phyloP scores from a whole-genome alignment of 2,888 invertebrate species.

The Galeruca laticollis region DNA sequence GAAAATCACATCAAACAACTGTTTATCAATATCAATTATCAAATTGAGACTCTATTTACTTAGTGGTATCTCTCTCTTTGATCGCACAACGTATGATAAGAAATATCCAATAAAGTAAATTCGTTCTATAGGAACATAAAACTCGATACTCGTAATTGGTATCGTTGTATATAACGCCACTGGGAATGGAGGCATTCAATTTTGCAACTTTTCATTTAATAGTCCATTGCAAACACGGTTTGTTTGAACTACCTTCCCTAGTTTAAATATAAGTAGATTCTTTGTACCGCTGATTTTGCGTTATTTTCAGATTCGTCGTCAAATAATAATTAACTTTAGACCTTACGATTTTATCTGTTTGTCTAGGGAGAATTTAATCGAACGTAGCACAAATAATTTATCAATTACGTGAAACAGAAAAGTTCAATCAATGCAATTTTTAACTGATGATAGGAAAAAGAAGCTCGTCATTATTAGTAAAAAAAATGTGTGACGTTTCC shows the following conservation, averaged over 20 bases:
- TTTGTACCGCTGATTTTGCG: conserved; percentile 27
- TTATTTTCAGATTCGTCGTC: conserved; percentile 11
- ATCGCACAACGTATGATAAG: too few species aligned
- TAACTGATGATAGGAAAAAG: too few species aligned
- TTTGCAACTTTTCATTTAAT: conserved; percentile 13
- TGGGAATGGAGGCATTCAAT: conserved; percentile 13
- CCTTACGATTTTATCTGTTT: conserved; percentile 6
- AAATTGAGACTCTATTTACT: too few species aligned
- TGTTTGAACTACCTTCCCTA: conserved; percentile 21
- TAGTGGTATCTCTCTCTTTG: too few species aligned
- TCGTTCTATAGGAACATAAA: background rate
- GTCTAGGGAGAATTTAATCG: conserved; percentile 10
- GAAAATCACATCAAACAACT: too few species aligned
- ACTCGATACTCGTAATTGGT: conserved; percentile 13
- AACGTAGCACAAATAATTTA: background rate
- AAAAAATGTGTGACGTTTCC: too few species aligned
- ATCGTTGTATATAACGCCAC: background rate
- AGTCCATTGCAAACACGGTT: conserved; percentile 1
- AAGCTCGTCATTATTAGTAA: too few species aligned
- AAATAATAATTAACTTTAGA: conserved; percentile 6
- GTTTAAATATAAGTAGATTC: conserved; percentile 26
- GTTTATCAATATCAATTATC: too few species aligned
- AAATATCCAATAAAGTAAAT: background rate
- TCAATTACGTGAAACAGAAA: background rate
- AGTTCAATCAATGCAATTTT: too few species aligned